phyloP scores from a whole-genome alignment of 2,888 invertebrate species.

The Drosophila mayaguana region DNA sequence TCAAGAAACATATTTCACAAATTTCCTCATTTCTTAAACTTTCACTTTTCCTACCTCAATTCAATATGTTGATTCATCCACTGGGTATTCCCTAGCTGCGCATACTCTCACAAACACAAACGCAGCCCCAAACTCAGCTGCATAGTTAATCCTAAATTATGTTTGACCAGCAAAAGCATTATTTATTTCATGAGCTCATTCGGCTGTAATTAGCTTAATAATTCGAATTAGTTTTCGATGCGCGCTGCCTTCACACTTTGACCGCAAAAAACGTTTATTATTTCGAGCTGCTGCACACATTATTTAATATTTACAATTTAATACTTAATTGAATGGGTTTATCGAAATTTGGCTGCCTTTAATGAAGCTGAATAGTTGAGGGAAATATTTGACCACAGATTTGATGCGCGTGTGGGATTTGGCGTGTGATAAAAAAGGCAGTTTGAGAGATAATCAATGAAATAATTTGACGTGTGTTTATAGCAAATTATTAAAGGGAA shows the following conservation, averaged over 20 bases:
- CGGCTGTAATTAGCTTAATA: slow-evolving; percentile 35
- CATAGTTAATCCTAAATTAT: slow-evolving; percentile 3
- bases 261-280: slow-evolving; percentile 15
- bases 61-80: too few relatives aligned
- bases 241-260: slow-evolving; percentile 18
- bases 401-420: neutral
- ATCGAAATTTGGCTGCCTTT: neutral
- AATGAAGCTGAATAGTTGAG: slow-evolving; percentile 4
- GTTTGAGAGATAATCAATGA: neutral
- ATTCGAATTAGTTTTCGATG: slow-evolving; percentile 23
- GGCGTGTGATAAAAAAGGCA: neutral
- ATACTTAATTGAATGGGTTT: slow-evolving; percentile 27
- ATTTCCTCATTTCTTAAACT: neutral
- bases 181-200: slow-evolving; percentile 26
- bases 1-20: neutral
- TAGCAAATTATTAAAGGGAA: neutral
- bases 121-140: neutral
- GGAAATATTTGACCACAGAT: neutral
- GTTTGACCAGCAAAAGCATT: slow-evolving; percentile 10
- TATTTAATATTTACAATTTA: slow-evolving; percentile 30
- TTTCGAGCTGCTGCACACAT: slow-evolving; percentile 17
- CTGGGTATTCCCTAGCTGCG: neutral
- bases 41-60: neutral
- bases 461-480: neutral
- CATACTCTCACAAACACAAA: neutral